These are phyloP conservation scores for Andrena haemorrhoa DNA, from an alignment of 2,888 invertebrate genomes.

Conservation along the genomic window DNA sequence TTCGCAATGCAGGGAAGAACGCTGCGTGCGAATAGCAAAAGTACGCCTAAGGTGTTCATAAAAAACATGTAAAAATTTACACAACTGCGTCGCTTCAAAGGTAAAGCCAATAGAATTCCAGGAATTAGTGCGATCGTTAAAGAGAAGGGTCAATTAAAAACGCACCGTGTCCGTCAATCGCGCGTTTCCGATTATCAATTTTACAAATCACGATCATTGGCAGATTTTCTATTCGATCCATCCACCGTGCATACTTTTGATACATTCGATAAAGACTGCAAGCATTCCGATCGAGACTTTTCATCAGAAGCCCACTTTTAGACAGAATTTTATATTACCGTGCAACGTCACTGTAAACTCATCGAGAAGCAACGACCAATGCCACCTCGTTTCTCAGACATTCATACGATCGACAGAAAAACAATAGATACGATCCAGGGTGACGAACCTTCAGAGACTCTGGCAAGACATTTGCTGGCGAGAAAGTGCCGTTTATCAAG, in stretches of 20 bases:
- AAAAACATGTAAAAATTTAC: not conserved
- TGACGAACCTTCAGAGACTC: not conserved
- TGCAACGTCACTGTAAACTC: not conserved
- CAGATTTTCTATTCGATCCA: constrained; percentile 12
- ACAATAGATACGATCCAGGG: not conserved
- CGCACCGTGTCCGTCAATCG: not conserved
- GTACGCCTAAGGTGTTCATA: not conserved
- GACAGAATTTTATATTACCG: constrained; percentile 21
- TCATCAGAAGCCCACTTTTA: constrained; percentile 26
- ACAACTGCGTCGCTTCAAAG: not conserved
- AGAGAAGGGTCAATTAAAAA: not conserved
- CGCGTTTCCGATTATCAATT: not conserved
- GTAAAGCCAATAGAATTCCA: not conserved
- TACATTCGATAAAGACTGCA: constrained; percentile 43
- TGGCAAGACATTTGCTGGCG: not conserved
- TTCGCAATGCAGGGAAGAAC: not conserved
- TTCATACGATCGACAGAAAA: constrained; percentile 14
- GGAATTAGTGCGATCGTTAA: not conserved
- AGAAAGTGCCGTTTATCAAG: not conserved
- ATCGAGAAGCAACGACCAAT: not conserved
- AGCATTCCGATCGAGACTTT: constrained; percentile 33
- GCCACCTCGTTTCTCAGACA: constrained; percentile 5
- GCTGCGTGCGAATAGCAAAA: not conserved
- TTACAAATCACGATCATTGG: not conserved
- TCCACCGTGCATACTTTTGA: constrained; percentile 24